phyloP scores from a whole-genome alignment of 2,113 vertebrate genomes.

The Tetrax tetrax region DNA sequence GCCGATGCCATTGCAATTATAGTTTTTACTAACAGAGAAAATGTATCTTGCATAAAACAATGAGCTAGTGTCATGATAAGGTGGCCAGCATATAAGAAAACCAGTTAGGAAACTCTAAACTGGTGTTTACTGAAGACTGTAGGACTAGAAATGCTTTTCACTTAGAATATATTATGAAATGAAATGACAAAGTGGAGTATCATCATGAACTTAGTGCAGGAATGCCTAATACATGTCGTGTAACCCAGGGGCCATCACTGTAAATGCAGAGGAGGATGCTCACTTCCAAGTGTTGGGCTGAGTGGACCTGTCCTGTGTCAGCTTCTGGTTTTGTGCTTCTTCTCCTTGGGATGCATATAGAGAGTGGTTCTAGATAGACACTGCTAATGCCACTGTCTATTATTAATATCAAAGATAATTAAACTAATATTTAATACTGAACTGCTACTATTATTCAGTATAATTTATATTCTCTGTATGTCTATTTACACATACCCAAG shows the following conservation, averaged over 20 bases:
- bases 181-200: neutral
- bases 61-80: neutral
- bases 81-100: neutral
- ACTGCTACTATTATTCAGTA: neutral
- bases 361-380: neutral
- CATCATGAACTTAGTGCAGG: neutral
- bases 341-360: neutral
- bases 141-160: neutral
- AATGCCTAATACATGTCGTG: neutral
- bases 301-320: neutral
- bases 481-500: neutral
- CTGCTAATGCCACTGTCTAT: neutral
- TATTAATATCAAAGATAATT: neutral
- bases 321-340: neutral
- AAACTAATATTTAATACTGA: neutral
- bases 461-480: accelerated
- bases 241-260: neutral
- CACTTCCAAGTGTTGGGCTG: neutral
- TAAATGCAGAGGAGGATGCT: neutral
- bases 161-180: neutral
- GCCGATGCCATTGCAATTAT: neutral
- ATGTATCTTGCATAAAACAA: neutral
- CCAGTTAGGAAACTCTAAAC: neutral
- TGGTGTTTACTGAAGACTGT: neutral
- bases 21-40: neutral